A percentile compares a stretch with the other conserved stretches of the same genome.
Evolutionary conservation across 2,113 vertebrate species (phyloP).

Genomic region (Menura novaehollandiae): DNA sequence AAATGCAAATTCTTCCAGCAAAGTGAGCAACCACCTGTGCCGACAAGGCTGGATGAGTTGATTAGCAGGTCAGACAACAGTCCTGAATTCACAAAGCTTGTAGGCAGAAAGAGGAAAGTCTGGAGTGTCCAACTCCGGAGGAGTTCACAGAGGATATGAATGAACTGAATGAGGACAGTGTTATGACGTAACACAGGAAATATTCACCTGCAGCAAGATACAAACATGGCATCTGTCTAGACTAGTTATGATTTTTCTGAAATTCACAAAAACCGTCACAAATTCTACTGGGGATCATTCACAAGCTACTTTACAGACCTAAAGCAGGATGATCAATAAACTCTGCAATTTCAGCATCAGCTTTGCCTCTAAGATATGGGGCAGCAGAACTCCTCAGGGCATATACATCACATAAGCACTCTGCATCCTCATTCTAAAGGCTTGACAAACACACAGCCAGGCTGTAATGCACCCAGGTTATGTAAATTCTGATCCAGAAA

Average conservation of each 20-base stretch:
- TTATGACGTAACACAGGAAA: background rate
- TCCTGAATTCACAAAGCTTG: background rate
- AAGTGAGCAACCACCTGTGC: background rate
- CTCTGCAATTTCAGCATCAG: background rate
- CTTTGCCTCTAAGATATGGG: background rate
- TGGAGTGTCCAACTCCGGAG: background rate
- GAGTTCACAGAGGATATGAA: background rate
- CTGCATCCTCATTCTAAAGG: background rate
- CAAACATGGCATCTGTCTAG: background rate
- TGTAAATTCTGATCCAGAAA: background rate
- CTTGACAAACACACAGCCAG: background rate
- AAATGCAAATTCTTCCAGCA: background rate
- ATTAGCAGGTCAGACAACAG: background rate
- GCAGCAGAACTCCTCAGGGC: background rate
- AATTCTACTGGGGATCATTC: background rate
- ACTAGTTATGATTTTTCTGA: background rate
- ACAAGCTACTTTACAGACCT: background rate
- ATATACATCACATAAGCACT: background rate
- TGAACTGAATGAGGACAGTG: background rate
- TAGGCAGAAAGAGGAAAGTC: background rate
- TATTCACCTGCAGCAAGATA: background rate
- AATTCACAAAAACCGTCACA: background rate
- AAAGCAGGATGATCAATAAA: background rate
- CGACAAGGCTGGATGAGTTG: background rate
- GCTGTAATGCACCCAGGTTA: background rate